phyloP scores from a whole-genome alignment of 2,888 invertebrate genomes.

The Leucophora obtusa region DNA sequence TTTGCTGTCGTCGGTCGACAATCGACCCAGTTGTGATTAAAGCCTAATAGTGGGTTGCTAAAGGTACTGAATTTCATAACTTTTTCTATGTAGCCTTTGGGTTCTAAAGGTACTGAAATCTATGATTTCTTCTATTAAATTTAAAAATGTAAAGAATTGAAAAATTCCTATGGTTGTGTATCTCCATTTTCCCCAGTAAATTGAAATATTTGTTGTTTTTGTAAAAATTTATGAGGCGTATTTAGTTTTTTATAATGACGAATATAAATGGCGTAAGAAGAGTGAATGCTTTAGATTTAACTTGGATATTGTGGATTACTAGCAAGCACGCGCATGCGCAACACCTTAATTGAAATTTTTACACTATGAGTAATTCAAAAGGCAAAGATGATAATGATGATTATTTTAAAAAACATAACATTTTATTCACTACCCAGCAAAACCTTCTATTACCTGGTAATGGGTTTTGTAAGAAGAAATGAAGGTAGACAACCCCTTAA shows the following conservation, averaged over 20 bases:
- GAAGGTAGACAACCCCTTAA: no score
- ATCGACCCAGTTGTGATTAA: no score
- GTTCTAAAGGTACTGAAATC: no score
- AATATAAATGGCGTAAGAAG: conserved; percentile 1
- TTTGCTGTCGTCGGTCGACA: no score
- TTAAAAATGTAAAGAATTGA: no score
- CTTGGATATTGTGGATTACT: conserved; percentile 3
- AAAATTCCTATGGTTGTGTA: neutral
- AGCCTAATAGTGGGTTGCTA: no score
- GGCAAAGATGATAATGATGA: conserved; percentile 2
- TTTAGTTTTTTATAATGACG: neutral
- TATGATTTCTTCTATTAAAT: no score
- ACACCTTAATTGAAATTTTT: conserved; percentile 23
- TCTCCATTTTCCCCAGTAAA: neutral
- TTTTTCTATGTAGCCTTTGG: no score
- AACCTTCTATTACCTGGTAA: no score
- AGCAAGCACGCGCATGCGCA: conserved; percentile 33
- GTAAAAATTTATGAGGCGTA: neutral
- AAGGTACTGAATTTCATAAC: no score
- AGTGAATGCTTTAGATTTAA: neutral
- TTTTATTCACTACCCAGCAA: conserved; percentile 25
- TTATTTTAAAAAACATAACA: neutral
- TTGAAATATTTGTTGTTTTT: neutral
- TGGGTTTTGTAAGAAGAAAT: no score
- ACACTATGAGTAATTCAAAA: conserved; percentile 13